Conservation (phyloP, 2,113 vertebrate species). For the Vireo altiloquus region DNA sequence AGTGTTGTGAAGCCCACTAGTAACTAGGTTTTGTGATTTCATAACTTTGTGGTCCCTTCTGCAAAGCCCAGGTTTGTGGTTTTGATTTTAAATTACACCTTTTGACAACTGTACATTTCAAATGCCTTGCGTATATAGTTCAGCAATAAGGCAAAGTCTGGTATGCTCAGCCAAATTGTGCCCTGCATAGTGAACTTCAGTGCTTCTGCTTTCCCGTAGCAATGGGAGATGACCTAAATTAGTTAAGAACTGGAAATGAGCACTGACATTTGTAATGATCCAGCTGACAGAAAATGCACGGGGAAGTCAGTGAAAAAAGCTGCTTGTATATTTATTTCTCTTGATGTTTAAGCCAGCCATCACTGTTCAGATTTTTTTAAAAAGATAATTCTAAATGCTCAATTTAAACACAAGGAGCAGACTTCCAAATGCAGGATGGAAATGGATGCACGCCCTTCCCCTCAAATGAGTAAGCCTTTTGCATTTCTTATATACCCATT, state of each 20-base stretch:
- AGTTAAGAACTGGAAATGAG: conserved; percentile 2
- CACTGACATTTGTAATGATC: not conserved
- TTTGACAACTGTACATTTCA: conserved; percentile 48
- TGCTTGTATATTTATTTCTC: not conserved
- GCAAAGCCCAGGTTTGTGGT: not conserved
- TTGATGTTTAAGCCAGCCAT: not conserved
- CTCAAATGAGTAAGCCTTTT: not conserved
- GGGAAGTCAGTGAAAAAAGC: not conserved
- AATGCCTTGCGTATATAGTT: conserved; percentile 46
- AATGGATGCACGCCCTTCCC: not conserved
- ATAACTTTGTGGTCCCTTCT: not conserved
- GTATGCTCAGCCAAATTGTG: not conserved
- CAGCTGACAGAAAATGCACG: not conserved
- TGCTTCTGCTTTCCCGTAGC: conserved; percentile 3
- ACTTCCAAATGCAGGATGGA: not conserved
- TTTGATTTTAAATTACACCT: conserved; percentile 1
- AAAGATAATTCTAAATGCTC: not conserved
- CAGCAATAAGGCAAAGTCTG: conserved; percentile 3
- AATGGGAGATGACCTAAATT: not conserved
- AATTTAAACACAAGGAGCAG: not conserved
- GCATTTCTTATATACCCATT: not conserved
- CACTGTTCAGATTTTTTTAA: not conserved
- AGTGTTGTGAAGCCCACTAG: not conserved
- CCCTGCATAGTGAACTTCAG: not conserved
- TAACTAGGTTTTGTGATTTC: not conserved